These are phyloP conservation scores for Zoanthus sociatus DNA, from an alignment of 92 coral and sea anemone species.

Conservation along the genomic window DNA sequence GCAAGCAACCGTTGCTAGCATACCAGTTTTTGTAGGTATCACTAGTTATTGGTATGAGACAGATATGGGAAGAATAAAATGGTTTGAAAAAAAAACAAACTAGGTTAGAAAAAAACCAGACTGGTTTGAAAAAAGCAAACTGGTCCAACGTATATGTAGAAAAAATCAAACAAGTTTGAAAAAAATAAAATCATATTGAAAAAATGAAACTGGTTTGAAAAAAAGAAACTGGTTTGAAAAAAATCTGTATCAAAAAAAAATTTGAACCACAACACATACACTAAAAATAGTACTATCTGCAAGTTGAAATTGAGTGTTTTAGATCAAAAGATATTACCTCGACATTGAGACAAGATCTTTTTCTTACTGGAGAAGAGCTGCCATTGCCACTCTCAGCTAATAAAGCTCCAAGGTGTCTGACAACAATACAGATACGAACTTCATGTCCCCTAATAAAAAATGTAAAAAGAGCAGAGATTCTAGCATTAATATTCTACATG, in stretches of 20 bases:
- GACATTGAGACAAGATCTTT: conserved; percentile 73
- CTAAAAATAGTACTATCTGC: neutral
- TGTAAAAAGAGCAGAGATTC: neutral
- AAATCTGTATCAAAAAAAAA: neutral
- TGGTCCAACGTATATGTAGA: too few relatives aligned
- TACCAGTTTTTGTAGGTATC: too few relatives aligned
- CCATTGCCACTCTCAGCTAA: conserved; percentile 44
- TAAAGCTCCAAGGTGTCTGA: conserved; percentile 74
- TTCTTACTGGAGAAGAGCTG: conserved; percentile 74
- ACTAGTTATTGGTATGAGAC: too few relatives aligned
- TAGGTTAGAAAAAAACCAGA: too few relatives aligned
- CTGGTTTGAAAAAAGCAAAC: too few relatives aligned
- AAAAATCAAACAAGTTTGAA: too few relatives aligned
- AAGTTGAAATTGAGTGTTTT: neutral
- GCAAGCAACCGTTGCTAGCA: too few relatives aligned
- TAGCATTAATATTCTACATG: neutral
- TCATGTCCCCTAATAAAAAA: conserved; percentile 68
- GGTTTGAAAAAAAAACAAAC: too few relatives aligned
- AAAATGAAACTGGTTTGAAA: neutral
- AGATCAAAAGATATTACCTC: conserved; percentile 50
- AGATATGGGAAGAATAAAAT: too few relatives aligned
- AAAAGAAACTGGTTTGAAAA: too few relatives aligned
- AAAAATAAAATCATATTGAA: too few relatives aligned
- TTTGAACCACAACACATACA: too few relatives aligned
- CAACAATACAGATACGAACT: conserved; percentile 86